Conservation (phyloP, 2,888 invertebrate genomes). For the Trachelus stipa region DNA sequence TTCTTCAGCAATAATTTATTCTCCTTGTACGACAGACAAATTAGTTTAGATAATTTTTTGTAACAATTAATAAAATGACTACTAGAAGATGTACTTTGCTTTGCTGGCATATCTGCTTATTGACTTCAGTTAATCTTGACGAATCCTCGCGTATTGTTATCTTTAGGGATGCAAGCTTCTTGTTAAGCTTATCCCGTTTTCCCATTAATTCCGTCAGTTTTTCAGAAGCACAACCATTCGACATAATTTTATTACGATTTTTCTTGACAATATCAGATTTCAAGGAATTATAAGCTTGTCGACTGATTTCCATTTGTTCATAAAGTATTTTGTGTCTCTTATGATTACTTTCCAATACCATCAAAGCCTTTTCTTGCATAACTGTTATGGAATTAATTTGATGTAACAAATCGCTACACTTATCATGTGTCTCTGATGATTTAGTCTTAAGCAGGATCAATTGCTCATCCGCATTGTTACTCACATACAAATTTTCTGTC, state of each 20-base stretch:
- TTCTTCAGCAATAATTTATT: too few relatives aligned
- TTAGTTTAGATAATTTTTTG: neutral
- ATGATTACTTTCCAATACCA: constrained; percentile 27
- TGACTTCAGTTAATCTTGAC: neutral
- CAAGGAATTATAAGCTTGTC: neutral
- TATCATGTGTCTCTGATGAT: too few relatives aligned
- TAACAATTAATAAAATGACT: neutral
- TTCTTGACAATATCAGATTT: neutral
- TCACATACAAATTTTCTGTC: too few relatives aligned
- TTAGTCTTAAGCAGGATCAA: too few relatives aligned
- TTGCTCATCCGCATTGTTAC: too few relatives aligned
- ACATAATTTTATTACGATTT: constrained; percentile 8
- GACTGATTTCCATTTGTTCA: constrained; percentile 29
- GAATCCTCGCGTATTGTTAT: constrained; percentile 4
- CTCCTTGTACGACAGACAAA: too few relatives aligned
- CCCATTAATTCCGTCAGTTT: constrained; percentile 19
- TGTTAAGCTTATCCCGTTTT: constrained; percentile 13
- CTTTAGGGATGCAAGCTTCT: neutral
- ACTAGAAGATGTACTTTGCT: neutral
- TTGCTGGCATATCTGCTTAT: neutral
- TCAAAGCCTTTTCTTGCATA: constrained; percentile 30
- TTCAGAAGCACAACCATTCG: neutral
- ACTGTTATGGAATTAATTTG: too few relatives aligned
- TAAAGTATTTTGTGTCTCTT: constrained; percentile 17
- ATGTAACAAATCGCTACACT: too few relatives aligned